A percentile compares a stretch with the other conserved stretches of the same genome.
Conservation (phyloP, 2,113 vertebrate species). For the Triplophysa rosa region DNA sequence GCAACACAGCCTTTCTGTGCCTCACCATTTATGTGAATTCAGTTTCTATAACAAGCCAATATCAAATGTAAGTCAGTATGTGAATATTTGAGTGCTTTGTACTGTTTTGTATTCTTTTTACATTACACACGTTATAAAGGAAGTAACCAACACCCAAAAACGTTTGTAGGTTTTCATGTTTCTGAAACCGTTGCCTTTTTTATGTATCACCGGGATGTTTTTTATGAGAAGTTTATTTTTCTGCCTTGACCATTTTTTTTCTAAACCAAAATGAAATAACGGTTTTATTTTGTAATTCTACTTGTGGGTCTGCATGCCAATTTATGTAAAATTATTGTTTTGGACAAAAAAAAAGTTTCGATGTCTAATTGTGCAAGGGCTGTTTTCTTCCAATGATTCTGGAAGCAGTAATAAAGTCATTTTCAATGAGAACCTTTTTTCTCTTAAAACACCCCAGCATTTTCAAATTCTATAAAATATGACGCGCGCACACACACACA, state of each 20-base stretch:
- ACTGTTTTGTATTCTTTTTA: slow-evolving; percentile 73
- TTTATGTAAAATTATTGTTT: slow-evolving; percentile 67
- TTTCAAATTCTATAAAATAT: background rate
- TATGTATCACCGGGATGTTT: slow-evolving; percentile 75
- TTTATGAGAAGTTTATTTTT: slow-evolving; percentile 77
- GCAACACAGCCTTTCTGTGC: slow-evolving; percentile 69
- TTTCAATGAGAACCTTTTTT: slow-evolving; percentile 29
- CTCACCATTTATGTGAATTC: slow-evolving; percentile 66
- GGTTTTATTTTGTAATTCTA: slow-evolving; percentile 73
- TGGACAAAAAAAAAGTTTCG: slow-evolving; percentile 68
- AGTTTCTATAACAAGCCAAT: slow-evolving; percentile 65
- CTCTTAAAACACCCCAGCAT: background rate
- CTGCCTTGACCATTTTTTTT: slow-evolving; percentile 69
- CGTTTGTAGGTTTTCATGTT: slow-evolving; percentile 72
- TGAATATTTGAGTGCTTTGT: slow-evolving; percentile 76
- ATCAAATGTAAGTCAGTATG: slow-evolving; percentile 71
- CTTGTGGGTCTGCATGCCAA: slow-evolving; percentile 76
- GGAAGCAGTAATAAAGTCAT: slow-evolving; percentile 58
- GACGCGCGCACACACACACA: background rate
- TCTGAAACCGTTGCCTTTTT: slow-evolving; percentile 66
- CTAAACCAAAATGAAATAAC: slow-evolving; percentile 60
- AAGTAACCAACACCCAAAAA: slow-evolving; percentile 62
- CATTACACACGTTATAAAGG: slow-evolving; percentile 67
- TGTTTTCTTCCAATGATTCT: slow-evolving; percentile 69
- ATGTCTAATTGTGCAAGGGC: slow-evolving; percentile 77